Evolutionary conservation across 2,797 vertebrate genomes (phyloP).

Genomic region (Anguilla pacifica): DNA sequence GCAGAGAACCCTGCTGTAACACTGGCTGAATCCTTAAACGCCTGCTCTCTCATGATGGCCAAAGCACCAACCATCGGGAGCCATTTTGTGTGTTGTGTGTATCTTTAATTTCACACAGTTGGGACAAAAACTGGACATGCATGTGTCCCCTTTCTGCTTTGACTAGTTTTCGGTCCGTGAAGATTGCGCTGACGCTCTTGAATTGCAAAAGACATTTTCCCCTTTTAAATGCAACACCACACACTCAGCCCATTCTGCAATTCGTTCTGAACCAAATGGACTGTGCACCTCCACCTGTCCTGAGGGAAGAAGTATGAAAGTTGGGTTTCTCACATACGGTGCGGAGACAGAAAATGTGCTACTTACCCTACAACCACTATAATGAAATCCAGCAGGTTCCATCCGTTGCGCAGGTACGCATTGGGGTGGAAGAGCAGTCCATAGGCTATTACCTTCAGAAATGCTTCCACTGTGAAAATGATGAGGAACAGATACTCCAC

Average conservation of each 20-base stretch:
- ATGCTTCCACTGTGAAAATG: constrained; percentile 99
- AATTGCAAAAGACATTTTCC: neutral
- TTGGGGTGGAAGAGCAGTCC: constrained; percentile 98
- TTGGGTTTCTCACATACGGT: constrained; percentile 22
- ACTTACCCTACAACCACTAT: constrained; percentile 99
- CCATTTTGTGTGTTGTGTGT: neutral
- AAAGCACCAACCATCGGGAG: neutral
- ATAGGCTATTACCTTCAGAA: constrained; percentile 98
- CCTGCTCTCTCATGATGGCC: neutral
- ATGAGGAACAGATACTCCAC: constrained; percentile 99
- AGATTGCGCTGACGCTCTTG: neutral
- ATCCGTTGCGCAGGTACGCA: constrained; percentile 98
- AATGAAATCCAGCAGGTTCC: constrained; percentile 99
- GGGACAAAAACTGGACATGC: neutral
- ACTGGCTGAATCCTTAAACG: neutral
- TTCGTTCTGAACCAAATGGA: constrained; percentile 5
- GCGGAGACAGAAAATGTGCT: neutral
- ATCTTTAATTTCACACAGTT: neutral
- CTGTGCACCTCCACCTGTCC: neutral
- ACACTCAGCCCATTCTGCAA: neutral
- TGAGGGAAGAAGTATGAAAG: neutral
- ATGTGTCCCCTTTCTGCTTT: neutral
- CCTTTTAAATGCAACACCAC: neutral
- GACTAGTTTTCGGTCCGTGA: neutral
- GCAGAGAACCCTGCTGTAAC: neutral